Evolutionary conservation across 2,888 invertebrate species (phyloP).

Genomic region (Abscondita cerata): DNA sequence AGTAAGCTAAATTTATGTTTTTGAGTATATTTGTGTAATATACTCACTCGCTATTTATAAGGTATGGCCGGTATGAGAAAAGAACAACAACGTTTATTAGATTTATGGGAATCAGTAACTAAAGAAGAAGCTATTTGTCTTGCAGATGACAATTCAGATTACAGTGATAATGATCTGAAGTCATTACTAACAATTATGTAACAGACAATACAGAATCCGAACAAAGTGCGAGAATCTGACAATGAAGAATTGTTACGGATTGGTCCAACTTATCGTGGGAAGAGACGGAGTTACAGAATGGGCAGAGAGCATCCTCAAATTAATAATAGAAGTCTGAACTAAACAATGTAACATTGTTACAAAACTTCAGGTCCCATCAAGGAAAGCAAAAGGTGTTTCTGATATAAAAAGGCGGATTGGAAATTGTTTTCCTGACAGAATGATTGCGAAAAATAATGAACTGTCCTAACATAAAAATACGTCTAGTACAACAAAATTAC

Average conservation of each 20-base stretch:
- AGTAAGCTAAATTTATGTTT: too few species aligned
- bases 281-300: constrained; percentile 8
- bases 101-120: constrained; percentile 1
- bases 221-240: background rate
- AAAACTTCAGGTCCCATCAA: constrained; percentile 6
- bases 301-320: constrained; percentile 6
- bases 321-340: background rate
- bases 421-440: background rate
- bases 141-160: constrained; percentile 4
- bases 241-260: too few species aligned
- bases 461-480: constrained; percentile 4
- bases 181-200: background rate
- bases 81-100: constrained; percentile 10
- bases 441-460: background rate
- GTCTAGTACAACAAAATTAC: background rate
- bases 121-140: background rate
- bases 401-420: constrained; percentile 9
- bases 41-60: too few species aligned
- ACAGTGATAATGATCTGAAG: constrained; percentile 3
- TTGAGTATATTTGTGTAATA: too few species aligned
- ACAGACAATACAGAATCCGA: constrained; percentile 2
- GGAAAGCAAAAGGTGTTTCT: background rate
- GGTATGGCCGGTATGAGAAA: too few species aligned
- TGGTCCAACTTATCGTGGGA: background rate
- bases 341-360: constrained; percentile 14